Percentiles rank a stretch among this genome's conserved stretches.
Evolutionary conservation across 2,113 vertebrate species (phyloP).

Genomic region (Ia io): DNA sequence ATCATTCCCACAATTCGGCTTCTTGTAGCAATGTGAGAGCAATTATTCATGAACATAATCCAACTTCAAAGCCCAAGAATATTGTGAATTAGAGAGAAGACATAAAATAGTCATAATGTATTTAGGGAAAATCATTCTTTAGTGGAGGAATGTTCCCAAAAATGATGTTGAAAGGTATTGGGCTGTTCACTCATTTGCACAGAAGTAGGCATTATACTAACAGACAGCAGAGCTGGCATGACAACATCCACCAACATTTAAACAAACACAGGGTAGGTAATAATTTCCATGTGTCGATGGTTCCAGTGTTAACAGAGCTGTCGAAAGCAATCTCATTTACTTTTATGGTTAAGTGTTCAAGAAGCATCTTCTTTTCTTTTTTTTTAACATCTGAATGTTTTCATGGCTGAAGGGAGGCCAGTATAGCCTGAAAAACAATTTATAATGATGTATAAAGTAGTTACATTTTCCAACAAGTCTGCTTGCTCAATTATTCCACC

Average conservation of each 20-base stretch:
- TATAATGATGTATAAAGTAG: conserved; percentile 42
- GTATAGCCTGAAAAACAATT: conserved; percentile 58
- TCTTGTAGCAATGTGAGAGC: not conserved
- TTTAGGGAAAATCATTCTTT: not conserved
- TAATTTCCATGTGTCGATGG: conserved; percentile 39
- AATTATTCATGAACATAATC: conserved; percentile 1
- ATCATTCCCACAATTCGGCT: accelerated
- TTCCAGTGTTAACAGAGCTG: conserved; percentile 21
- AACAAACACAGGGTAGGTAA: conserved; percentile 15
- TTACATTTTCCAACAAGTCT: conserved; percentile 53
- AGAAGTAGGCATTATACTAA: not conserved
- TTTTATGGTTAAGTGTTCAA: conserved; percentile 61
- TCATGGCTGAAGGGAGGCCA: conserved; percentile 47
- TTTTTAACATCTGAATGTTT: conserved; percentile 50
- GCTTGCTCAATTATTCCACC: conserved; percentile 43
- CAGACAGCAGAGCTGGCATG: not conserved
- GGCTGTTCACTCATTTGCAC: not conserved
- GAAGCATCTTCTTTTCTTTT: not conserved
- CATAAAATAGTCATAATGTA: not conserved
- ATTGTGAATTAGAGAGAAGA: conserved; percentile 10
- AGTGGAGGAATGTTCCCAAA: conserved; percentile 4
- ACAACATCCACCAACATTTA: not conserved
- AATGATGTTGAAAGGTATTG: not conserved
- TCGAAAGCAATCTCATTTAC: conserved; percentile 56
- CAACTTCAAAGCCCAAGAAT: conserved; percentile 33